These are phyloP conservation scores for Grantiella picta DNA, from an alignment of 2,113 vertebrate genomes.

Conservation along the genomic window DNA sequence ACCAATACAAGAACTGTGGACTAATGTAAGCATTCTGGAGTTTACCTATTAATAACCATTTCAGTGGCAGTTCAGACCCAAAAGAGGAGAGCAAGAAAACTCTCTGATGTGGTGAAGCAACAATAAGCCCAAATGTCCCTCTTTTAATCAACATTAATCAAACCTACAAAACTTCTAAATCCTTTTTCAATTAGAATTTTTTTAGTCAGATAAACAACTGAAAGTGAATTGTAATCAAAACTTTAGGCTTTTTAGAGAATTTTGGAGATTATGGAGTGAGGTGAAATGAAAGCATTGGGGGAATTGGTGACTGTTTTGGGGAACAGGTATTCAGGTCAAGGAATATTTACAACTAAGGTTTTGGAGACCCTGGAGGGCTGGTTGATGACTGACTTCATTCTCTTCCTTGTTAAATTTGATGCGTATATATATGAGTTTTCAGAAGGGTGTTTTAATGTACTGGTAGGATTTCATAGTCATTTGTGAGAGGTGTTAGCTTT, in stretches of 20 bases:
- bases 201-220: not conserved
- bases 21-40: conserved; percentile 51
- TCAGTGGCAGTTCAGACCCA: conserved; percentile 12
- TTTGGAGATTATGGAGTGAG: not conserved
- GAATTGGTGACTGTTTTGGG: not conserved
- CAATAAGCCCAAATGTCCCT: conserved; percentile 26
- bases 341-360: not conserved
- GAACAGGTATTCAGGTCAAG: not conserved
- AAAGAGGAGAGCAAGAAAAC: conserved; percentile 8
- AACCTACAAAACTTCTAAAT: not conserved
- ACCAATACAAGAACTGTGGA: conserved; percentile 27
- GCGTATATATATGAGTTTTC: not conserved
- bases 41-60: conserved; percentile 56
- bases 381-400: not conserved
- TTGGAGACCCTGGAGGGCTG: not conserved
- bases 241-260: not conserved
- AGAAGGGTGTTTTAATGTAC: not conserved
- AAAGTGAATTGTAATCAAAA: not conserved
- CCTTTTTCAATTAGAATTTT: not conserved
- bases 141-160: conserved; percentile 9
- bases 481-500: not conserved
- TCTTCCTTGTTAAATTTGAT: not conserved
- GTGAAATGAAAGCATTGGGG: not conserved
- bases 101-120: not conserved
- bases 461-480: not conserved